These are phyloP conservation scores for Zosterops pallidus DNA, from an alignment of 2,113 vertebrate genomes.

Conservation along the genomic window DNA sequence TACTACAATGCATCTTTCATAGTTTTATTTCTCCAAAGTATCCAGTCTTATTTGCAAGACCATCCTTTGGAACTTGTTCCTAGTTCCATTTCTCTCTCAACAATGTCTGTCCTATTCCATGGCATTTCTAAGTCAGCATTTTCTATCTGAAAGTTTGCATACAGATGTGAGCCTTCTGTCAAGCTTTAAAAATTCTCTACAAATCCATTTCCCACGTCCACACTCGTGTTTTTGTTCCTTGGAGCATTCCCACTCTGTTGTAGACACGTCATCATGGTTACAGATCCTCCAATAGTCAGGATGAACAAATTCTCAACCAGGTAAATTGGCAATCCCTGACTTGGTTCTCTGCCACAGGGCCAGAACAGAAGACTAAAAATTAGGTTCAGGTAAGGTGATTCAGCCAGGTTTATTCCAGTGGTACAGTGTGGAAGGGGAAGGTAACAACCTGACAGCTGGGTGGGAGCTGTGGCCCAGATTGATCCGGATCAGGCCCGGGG, in stretches of 20 bases:
- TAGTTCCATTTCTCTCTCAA: neutral
- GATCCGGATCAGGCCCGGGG: neutral
- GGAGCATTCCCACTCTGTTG: neutral
- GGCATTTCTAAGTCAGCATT: neutral
- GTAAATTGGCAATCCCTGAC: neutral
- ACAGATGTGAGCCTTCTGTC: neutral
- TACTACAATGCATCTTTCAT: neutral
- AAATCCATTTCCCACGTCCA: neutral
- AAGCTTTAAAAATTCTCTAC: neutral
- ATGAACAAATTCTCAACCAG: neutral
- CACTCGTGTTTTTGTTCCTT: neutral
- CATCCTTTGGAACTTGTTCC: neutral
- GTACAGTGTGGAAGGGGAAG: neutral
- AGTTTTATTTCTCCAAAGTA: neutral
- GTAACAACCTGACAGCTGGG: neutral
- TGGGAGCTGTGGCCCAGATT: neutral
- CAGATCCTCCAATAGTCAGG: neutral
- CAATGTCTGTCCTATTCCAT: neutral
- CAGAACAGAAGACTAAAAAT: neutral
- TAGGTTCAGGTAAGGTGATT: neutral
- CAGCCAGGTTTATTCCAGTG: neutral
- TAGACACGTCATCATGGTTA: neutral
- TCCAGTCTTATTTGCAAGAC: neutral
- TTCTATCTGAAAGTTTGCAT: neutral
- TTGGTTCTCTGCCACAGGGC: neutral